A percentile compares a stretch with the other conserved stretches of the same genome.
Conservation (phyloP, 2,113 vertebrate species). For the Setophaga coronata region DNA sequence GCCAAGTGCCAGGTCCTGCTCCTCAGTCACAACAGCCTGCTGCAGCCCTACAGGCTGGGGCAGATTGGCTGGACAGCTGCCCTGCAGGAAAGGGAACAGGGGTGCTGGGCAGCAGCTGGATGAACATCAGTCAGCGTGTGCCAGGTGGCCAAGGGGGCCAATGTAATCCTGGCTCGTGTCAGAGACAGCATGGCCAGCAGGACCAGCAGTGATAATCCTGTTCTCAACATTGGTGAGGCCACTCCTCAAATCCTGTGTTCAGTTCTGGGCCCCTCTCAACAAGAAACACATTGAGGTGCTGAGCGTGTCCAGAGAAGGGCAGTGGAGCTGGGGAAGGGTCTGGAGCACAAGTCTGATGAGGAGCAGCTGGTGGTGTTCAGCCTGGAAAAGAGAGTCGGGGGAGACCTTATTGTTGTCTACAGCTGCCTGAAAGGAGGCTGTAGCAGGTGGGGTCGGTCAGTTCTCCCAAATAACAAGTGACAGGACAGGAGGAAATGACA, state of each 20-base stretch:
- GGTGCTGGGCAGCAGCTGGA: neutral
- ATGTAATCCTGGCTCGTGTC: fast-evolving
- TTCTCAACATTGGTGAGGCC: no score
- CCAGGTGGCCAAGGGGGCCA: no score
- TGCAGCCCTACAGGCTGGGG: fast-evolving
- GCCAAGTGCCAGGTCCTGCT: neutral
- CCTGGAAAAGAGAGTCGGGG: neutral
- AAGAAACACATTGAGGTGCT: neutral
- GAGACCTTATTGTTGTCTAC: neutral
- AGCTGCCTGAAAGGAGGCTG: neutral
- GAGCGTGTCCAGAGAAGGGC: neutral
- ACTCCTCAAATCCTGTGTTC: neutral
- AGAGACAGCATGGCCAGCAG: neutral
- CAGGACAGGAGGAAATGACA: neutral
- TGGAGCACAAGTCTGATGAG: neutral
- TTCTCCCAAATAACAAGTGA: neutral
- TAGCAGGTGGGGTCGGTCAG: neutral
- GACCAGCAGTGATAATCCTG: neutral
- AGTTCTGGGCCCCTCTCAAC: neutral
- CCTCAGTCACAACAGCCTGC: fast-evolving
- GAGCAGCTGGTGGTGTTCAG: neutral
- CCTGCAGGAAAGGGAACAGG: neutral
- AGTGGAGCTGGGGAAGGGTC: neutral
- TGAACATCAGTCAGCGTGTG: neutral
- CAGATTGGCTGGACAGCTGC: neutral